A percentile compares a stretch with the other conserved stretches of the same genome.
Conservation (phyloP, 2,113 vertebrate species). For the Carassius auratus region DNA sequence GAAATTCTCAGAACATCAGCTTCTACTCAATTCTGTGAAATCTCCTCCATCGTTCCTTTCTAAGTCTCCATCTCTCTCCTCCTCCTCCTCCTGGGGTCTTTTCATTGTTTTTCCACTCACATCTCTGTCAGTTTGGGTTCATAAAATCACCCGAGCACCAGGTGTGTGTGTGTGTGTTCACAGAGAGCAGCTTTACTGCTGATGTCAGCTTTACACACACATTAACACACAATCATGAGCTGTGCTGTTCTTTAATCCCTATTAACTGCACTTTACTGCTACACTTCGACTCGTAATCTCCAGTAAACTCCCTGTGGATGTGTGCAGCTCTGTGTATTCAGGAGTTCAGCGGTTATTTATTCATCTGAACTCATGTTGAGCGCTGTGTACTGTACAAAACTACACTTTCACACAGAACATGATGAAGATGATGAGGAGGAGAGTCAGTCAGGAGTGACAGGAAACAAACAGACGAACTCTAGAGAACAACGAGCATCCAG, state of each 20-base stretch:
- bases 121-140: slow-evolving; percentile 11
- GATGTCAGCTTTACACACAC: slow-evolving; percentile 14
- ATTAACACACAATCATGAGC: slow-evolving; percentile 21
- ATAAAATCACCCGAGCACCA: background rate
- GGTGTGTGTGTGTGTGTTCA: background rate
- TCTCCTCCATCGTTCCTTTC: background rate
- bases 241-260: slow-evolving; percentile 19
- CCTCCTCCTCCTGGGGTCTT: background rate
- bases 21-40: background rate
- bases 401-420: background rate
- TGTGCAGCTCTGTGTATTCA: background rate
- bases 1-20: background rate
- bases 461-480: background rate
- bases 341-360: background rate
- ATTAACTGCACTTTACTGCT: slow-evolving; percentile 10
- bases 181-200: background rate
- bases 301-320: background rate
- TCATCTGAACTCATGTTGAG: slow-evolving; percentile 12
- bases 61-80: slow-evolving; percentile 4
- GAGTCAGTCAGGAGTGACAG: slow-evolving; percentile 10
- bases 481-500: background rate
- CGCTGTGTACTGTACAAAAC: background rate
- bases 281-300: slow-evolving; percentile 1
- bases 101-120: slow-evolving; percentile 6
- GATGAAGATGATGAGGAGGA: background rate